These are phyloP conservation scores for Hippocampus guttulatus DNA, from an alignment of 2,113 vertebrate species.

Conservation along the genomic window DNA sequence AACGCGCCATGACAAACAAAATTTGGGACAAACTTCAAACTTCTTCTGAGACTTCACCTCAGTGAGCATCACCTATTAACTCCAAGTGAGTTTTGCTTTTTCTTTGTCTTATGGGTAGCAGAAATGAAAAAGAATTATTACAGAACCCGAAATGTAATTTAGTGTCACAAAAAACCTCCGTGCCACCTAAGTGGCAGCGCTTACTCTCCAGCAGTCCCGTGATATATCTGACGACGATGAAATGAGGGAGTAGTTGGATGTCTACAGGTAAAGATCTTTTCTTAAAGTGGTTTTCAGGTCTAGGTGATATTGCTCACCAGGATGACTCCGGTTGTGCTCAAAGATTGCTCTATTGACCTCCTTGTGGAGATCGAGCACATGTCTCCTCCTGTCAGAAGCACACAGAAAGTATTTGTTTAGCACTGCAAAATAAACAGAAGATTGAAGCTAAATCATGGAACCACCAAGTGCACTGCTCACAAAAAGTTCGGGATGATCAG, in stretches of 20 bases:
- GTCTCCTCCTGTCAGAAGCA: conserved; percentile 67
- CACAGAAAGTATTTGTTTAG: conserved; percentile 18
- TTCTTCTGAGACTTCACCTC: too few relatives aligned
- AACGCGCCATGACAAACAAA: too few relatives aligned
- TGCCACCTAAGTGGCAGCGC: too few relatives aligned
- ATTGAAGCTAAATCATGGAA: background rate
- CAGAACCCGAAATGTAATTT: too few relatives aligned
- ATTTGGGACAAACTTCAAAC: too few relatives aligned
- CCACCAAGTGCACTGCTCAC: too few relatives aligned
- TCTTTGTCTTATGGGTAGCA: too few relatives aligned
- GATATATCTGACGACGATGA: background rate
- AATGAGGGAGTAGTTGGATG: background rate
- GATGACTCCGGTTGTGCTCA: conserved; percentile 71
- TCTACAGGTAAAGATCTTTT: conserved; percentile 76
- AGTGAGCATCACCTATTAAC: too few relatives aligned
- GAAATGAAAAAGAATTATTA: too few relatives aligned
- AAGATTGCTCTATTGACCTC: conserved; percentile 77
- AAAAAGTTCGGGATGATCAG: too few relatives aligned
- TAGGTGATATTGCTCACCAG: conserved; percentile 64
- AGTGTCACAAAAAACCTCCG: background rate
- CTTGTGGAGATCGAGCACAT: conserved; percentile 77
- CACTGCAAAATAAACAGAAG: background rate
- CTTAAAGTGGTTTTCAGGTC: conserved; percentile 81
- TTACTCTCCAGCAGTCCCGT: too few relatives aligned
- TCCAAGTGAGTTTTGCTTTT: too few relatives aligned